Conservation (phyloP, 37 sponge, comb jelly and placozoan genomes). For the Haliclona indistincta region DNA sequence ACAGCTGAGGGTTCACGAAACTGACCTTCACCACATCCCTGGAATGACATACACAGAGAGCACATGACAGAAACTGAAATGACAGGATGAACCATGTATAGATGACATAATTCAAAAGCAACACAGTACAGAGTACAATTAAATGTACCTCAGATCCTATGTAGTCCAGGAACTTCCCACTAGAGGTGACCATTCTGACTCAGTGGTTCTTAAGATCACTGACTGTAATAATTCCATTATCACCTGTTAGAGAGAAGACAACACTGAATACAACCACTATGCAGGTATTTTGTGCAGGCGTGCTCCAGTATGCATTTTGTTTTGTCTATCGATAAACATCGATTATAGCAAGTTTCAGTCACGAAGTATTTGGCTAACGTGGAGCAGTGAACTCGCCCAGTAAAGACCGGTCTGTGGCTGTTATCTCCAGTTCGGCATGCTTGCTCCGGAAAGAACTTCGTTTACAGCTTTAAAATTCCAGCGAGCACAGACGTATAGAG, state of each 20-base stretch:
- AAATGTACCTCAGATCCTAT: slow-evolving; percentile 25
- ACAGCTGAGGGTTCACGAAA: slow-evolving; percentile 41
- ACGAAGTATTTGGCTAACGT: too few species aligned
- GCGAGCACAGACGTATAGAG: too few species aligned
- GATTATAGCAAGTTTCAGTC: too few species aligned
- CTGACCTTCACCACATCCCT: slow-evolving; percentile 17
- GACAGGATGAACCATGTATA: not conserved
- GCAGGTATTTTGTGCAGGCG: too few species aligned
- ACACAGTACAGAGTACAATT: not conserved
- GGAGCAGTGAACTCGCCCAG: too few species aligned
- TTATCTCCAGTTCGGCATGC: too few species aligned
- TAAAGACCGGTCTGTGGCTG: too few species aligned
- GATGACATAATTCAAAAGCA: not conserved
- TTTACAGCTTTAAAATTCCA: too few species aligned
- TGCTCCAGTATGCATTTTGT: too few species aligned
- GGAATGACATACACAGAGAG: not conserved
- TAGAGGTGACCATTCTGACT: slow-evolving; percentile 28
- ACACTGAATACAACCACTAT: not conserved
- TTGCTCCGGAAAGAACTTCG: too few species aligned
- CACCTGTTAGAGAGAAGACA: not conserved
- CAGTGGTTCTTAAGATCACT: slow-evolving; percentile 15
- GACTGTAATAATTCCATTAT: slow-evolving; percentile 7
- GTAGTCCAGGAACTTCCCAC: slow-evolving; percentile 32
- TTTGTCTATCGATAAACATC: too few species aligned
- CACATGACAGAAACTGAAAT: not conserved